These are phyloP conservation scores for Andinoacara biseriatus DNA, from an alignment of 2,113 vertebrate genomes.

Conservation along the genomic window DNA sequence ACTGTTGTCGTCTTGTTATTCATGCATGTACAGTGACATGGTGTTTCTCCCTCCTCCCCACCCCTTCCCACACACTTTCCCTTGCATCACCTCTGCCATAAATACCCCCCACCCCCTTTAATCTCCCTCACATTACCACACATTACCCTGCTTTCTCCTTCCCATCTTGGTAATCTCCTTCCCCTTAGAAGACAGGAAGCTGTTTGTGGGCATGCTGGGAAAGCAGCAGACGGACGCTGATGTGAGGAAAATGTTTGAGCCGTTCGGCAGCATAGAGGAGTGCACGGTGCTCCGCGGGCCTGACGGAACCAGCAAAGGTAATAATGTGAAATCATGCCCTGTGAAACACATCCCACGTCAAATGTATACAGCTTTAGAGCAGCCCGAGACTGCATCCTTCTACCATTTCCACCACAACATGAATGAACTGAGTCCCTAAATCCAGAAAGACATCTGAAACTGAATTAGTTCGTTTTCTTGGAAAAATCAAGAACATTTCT, in stretches of 20 bases:
- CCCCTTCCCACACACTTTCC: not conserved
- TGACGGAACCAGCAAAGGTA: conserved; percentile 97
- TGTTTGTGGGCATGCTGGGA: conserved; percentile 97
- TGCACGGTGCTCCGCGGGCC: conserved; percentile 96
- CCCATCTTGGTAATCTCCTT: conserved; percentile 66
- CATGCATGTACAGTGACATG: conserved; percentile 42
- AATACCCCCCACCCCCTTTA: conserved; percentile 11
- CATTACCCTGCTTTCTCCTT: conserved; percentile 24
- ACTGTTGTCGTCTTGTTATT: conserved; percentile 26
- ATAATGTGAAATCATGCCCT: not conserved
- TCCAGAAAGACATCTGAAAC: not conserved
- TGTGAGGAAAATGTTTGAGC: conserved; percentile 93
- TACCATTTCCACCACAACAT: not conserved
- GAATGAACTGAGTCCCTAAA: not conserved
- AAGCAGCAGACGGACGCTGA: conserved; percentile 94
- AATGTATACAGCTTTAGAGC: too few species aligned
- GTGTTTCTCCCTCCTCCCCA: not conserved
- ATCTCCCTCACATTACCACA: conserved; percentile 19
- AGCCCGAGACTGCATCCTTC: not conserved
- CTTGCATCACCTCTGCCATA: conserved; percentile 11
- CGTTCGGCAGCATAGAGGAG: conserved; percentile 96
- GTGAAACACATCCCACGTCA: not conserved
- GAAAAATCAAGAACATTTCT: not conserved
- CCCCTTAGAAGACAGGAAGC: conserved; percentile 96
- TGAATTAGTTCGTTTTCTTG: not conserved